Evolutionary conservation across 2,113 vertebrate species (phyloP), one percentile per base, ranked within the genome.

Genomic region (Sciurus niger): DNA sequence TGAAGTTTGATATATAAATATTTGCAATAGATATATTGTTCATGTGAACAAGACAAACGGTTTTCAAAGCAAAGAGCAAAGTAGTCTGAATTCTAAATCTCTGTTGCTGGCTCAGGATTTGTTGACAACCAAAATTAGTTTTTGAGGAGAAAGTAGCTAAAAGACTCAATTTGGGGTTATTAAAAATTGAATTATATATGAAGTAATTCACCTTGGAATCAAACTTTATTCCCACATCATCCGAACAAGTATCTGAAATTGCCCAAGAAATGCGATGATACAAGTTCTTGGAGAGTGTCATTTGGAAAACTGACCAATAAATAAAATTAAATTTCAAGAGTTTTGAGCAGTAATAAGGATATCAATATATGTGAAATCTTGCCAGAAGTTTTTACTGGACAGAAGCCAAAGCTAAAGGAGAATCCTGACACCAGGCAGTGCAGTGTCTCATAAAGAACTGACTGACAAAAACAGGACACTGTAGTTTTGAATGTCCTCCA

Each of bases 111-210:
- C 92, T 97, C 84, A 96, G 94, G 73, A 48, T 96, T 95, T 96
- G 94, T 90, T 74, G 95, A 97, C 96, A 97, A 97, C 74, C n/a
- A 87, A 97, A 95, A 97, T 97, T 98, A 96, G 78, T 93, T 96
- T 92, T 85, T 90, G 90, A 96, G 85, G 58, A 91, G 67, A 96
- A 90, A 89, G 67, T 76, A 65, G 78, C 70, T 90, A 94, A 96
- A 96, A 96, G 79, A 87, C 87, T 94, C 67, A 94, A 94, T 85
- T 95, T 92, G 70, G 87, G 43, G 37, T 96, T 95, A 97, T 97
- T 97, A 97, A 97, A 97, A 88, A 96, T 97, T 97, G 73, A 97
- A 98, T 97, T 97, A 98, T 96, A 96, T 90, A 97, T 97, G 97
- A 98, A 95, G 77, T 92, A 90, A 95, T 94, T 97, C 94, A 96